Evolutionary conservation across 2,797 vertebrate genomes (phyloP).

Genomic region (Carduelis carduelis): DNA sequence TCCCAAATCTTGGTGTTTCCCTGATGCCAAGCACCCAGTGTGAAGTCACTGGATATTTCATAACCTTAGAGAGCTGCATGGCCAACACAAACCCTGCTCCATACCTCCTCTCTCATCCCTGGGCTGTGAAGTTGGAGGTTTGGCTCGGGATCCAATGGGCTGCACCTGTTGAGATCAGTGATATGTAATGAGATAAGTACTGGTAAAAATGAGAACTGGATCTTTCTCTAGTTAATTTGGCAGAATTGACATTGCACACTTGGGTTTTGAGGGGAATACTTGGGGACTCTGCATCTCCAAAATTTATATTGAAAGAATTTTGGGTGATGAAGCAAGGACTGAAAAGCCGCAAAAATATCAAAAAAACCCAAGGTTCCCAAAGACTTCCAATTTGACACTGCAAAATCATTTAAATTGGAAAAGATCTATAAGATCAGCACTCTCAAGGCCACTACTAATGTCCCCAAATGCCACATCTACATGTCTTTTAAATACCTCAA

Average conservation of each 20-base stretch:
- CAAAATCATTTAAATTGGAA: not conserved
- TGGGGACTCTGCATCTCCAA: not conserved
- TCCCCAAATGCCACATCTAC: not conserved
- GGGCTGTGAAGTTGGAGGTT: not conserved
- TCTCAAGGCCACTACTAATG: not conserved
- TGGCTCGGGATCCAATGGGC: fast-evolving
- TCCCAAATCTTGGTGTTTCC: not conserved
- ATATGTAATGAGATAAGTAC: not conserved
- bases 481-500: not conserved
- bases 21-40: not conserved
- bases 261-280: not conserved
- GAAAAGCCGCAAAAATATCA: not conserved
- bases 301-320: not conserved
- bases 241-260: not conserved
- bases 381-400: not conserved
- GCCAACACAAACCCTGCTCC: not conserved
- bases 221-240: not conserved
- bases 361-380: not conserved
- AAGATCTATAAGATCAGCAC: not conserved
- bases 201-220: not conserved
- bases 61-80: not conserved
- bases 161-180: not conserved
- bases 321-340: not conserved
- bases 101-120: not conserved
- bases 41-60: not conserved